phyloP scores from a whole-genome alignment of 2,797 vertebrate species.

The Rhinoraja longicauda region DNA sequence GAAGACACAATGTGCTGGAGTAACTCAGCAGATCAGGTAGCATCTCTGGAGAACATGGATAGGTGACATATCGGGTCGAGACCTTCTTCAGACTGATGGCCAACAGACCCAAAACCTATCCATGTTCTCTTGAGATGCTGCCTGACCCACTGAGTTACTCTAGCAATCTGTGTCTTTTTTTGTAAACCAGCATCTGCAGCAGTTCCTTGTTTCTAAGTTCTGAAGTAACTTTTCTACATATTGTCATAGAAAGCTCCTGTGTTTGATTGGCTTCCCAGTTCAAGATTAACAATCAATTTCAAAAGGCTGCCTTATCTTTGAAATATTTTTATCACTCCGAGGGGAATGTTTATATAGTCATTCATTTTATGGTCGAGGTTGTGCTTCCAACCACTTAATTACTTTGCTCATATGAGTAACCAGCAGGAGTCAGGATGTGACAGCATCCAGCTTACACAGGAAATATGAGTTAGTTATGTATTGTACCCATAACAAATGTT shows the following conservation, averaged over 20 bases:
- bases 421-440: conserved; percentile 8
- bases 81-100: too few species aligned
- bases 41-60: too few species aligned
- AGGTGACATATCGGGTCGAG: too few species aligned
- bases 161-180: too few species aligned
- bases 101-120: too few species aligned
- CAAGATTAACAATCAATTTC: neutral
- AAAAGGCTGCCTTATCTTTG: neutral
- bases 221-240: too few species aligned
- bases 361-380: neutral
- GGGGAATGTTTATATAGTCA: neutral
- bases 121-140: too few species aligned
- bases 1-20: too few species aligned
- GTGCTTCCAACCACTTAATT: neutral
- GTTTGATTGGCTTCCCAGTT: conserved; percentile 7
- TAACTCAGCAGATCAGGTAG: too few species aligned
- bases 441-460: neutral
- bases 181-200: too few species aligned
- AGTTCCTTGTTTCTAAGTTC: too few species aligned
- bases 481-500: conserved; percentile 3
- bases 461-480: neutral
- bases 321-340: conserved; percentile 18
- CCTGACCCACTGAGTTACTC: too few species aligned
- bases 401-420: neutral
- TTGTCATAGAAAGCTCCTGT: neutral